Evolutionary conservation across 1,140 invertebrate species (phyloP), one percentile per base, ranked within the genome.

Genomic region (Euglossa dilemma): DNA sequence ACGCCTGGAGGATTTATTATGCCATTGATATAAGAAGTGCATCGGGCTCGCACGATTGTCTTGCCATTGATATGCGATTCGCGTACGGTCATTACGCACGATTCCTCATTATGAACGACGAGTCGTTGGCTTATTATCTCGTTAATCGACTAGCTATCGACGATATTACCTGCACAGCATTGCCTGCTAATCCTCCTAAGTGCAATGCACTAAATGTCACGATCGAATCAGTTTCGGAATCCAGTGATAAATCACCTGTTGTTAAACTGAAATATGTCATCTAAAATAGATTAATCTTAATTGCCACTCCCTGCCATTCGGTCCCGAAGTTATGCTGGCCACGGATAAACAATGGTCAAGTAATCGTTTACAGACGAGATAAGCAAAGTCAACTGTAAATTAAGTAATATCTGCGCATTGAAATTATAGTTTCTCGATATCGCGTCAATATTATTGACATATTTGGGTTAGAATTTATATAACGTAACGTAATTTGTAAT

Each of bases 101-200:
- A 77, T 79, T 57, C 56, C 80, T 85, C 83, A 84, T 85, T 88
- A 83, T 23, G 54, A 72, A 8, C 50, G 80, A 83, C 73, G 67
- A 85, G 69, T 74, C 70, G 70, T 61, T 78, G 71, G 61, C 57
- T 75, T 87, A 89, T 85, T 87, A 83, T 67, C 66, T 86, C 70
- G 56, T 86, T 87, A 81, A 87, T 84, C 52, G 57, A 47, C 28
- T 14, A 47, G 0, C 57, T 45, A 77, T 84, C 36, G 28, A 56
- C 67, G 54, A 59, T 47, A 36, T 16, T 50, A 36, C 52, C 45
- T 36, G 16, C 28, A 23, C 20, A 54, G 25, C 12, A 36, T 63
- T 36, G 25, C 75, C 23, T 23, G 66, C 45, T 36, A 23, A 36
- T 20, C 8, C 8, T 36, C 50, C 57, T 67, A 36, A 36, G 36